Evolutionary conservation across 2,888 invertebrate genomes (phyloP), one percentile per base, ranked within the genome.

Genomic region (Seira musarum): DNA sequence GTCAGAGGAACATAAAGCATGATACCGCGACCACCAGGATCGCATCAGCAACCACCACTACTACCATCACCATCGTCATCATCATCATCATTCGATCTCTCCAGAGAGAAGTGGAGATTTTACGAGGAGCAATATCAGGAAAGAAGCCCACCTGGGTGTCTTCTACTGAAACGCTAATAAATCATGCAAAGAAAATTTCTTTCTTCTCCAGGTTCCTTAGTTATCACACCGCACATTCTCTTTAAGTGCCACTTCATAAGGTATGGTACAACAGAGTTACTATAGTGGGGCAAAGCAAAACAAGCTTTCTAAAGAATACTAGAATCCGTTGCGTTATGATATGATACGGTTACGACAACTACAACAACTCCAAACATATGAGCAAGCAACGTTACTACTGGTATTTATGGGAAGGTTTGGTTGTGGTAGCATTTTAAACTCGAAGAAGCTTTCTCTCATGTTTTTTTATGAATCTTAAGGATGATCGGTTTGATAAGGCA

Each of bases 81-180:
- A 72, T 66, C 65, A 68, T 49, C 24, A 61, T 68, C 19, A 49
- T 46, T 73, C 21, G 64, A 69, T 69, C 74, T 75, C 74, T 53
- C 15, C 22, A 30, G 75, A 69, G 75, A 80, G 71, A 74, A 49
- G 53, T 53, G 53, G 53, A 80, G 80, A 80, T 80, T 80, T 80
- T 80, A 80, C 75, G 80, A 80, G 80, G 75, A 80, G 80, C 75
- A 80, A 80, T 80, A 80, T 80, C 73, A 74, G 74, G 61, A 24
- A 74, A 74, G 80, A 60, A 80, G 75, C 80, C 80, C 80, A 80
- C 80, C 80, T 80, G 80, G 80, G 80, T 80, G 80, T 80, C 80
- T 80, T 80, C 80, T 69, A 69, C 60, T 65, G 69, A 80, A 80
- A 80, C 74, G 60, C 75, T 80, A 80, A 80, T 80, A 80, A 80